These are phyloP conservation scores for Myodes glareolus DNA, from an alignment of 2,113 vertebrate species.

Conservation along the genomic window DNA sequence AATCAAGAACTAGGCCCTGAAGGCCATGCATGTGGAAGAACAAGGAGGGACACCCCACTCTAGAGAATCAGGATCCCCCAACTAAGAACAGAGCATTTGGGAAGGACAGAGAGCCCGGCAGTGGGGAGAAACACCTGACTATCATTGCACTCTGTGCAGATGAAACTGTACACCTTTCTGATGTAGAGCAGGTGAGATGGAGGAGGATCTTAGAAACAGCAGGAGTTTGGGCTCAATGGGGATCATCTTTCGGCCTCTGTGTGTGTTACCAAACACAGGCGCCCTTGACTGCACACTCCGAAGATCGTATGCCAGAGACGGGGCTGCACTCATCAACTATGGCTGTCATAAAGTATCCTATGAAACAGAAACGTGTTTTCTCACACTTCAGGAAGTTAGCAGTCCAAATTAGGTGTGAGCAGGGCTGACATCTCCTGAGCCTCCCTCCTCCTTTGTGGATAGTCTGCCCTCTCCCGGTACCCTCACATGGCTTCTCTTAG, in stretches of 20 bases:
- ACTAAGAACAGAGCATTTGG: fast-evolving
- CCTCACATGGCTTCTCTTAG: not conserved
- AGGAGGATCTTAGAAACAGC: not conserved
- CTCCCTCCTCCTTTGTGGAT: not conserved
- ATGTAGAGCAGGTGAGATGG: not conserved
- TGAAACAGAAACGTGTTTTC: not conserved
- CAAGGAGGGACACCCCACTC: no score
- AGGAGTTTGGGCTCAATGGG: not conserved
- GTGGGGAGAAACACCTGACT: fast-evolving
- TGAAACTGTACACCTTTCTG: not conserved
- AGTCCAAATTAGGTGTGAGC: not conserved
- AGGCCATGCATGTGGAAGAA: fast-evolving
- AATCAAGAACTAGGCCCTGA: not conserved
- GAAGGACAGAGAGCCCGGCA: fast-evolving
- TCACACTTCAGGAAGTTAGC: not conserved
- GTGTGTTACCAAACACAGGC: not conserved
- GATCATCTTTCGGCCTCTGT: not conserved
- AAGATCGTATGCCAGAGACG: not conserved
- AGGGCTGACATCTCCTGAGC: not conserved
- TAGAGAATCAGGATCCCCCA: not conserved
- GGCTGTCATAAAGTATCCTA: not conserved
- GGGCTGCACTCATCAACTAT: fast-evolving
- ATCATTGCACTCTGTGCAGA: fast-evolving
- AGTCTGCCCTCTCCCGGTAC: fast-evolving
- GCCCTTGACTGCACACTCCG: not conserved